A percentile compares a stretch with the other conserved stretches of the same genome.
phyloP scores from a whole-genome alignment of 2,888 invertebrate species.

The Parnassius apollo region DNA sequence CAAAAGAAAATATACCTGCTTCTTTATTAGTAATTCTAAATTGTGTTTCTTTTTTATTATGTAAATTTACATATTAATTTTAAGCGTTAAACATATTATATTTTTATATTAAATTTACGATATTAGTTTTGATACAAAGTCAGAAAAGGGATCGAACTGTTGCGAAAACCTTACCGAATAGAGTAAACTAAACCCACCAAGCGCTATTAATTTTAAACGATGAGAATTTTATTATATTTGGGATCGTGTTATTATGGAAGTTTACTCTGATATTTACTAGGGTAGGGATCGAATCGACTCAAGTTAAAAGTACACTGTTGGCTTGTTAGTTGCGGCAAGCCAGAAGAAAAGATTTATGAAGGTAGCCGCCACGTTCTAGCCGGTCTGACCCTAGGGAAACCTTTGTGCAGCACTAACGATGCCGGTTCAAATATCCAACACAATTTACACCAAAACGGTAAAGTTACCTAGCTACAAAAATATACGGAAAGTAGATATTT shows the following conservation, averaged over 20 bases:
- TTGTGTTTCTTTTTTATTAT: too few species aligned
- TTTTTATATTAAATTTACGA: too few species aligned
- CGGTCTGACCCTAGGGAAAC: constrained; percentile 69
- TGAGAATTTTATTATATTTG: constrained; percentile 62
- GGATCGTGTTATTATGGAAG: constrained; percentile 68
- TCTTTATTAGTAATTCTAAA: too few species aligned
- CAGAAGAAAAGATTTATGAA: constrained; percentile 76
- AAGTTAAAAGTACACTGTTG: constrained; percentile 43
- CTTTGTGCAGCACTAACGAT: constrained; percentile 70
- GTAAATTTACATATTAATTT: too few species aligned
- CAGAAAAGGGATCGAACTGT: too few species aligned
- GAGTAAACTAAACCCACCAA: constrained; percentile 50
- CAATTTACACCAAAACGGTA: constrained; percentile 64
- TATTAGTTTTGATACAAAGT: too few species aligned
- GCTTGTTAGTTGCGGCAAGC: constrained; percentile 74
- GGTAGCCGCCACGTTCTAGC: constrained; percentile 63
- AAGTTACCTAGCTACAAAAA: too few species aligned
- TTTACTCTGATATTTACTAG: constrained; percentile 66
- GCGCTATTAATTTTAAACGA: constrained; percentile 59
- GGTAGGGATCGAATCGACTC: constrained; percentile 43
- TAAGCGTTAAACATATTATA: constrained; percentile 27
- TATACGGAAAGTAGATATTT: too few species aligned
- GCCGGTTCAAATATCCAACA: constrained; percentile 74
- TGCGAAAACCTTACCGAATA: constrained; percentile 39
- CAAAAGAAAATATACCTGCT: too few species aligned